Percentiles rank a stretch among this genome's conserved stretches.
These are phyloP conservation scores for Trichogramma pretiosum DNA, from an alignment of 1,140 invertebrate species.

Conservation along the genomic window DNA sequence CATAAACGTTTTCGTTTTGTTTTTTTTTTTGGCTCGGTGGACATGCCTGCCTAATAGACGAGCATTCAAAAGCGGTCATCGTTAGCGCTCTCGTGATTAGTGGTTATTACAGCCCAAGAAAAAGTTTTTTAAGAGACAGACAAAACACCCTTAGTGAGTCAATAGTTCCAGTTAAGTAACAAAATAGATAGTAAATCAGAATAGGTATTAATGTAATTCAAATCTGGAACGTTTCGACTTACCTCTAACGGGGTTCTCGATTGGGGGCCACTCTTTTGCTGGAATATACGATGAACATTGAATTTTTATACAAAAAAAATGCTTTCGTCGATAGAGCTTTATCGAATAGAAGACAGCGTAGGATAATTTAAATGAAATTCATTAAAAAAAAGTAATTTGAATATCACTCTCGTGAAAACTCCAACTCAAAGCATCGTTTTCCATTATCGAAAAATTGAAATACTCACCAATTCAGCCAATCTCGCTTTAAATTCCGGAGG, in stretches of 20 bases:
- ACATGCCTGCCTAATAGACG: constrained; percentile 3
- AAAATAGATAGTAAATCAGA: constrained; percentile 4
- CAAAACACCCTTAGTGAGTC: constrained; percentile 2
- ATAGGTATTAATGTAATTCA: no score
- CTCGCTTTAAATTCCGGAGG: constrained; percentile 39
- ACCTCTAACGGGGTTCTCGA: constrained; percentile 26
- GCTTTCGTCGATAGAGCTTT: no score
- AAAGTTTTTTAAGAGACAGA: not conserved
- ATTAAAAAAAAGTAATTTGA: no score
- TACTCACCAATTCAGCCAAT: constrained; percentile 37
- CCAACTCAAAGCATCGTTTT: no score
- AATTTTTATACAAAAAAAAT: no score
- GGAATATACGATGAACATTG: constrained; percentile 17
- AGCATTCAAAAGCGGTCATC: constrained; percentile 8
- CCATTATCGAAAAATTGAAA: not conserved
- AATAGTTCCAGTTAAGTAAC: constrained; percentile 6
- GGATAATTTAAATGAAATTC: no score
- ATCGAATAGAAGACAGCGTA: no score
- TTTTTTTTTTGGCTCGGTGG: no score
- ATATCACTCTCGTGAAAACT: no score
- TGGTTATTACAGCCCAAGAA: not conserved
- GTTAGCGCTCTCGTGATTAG: constrained; percentile 3
- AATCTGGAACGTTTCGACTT: no score
- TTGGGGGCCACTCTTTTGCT: constrained; percentile 27
- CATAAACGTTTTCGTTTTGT: no score